phyloP scores from a whole-genome alignment of 1,140 invertebrate genomes.

The Rhagoletis pomonella region DNA sequence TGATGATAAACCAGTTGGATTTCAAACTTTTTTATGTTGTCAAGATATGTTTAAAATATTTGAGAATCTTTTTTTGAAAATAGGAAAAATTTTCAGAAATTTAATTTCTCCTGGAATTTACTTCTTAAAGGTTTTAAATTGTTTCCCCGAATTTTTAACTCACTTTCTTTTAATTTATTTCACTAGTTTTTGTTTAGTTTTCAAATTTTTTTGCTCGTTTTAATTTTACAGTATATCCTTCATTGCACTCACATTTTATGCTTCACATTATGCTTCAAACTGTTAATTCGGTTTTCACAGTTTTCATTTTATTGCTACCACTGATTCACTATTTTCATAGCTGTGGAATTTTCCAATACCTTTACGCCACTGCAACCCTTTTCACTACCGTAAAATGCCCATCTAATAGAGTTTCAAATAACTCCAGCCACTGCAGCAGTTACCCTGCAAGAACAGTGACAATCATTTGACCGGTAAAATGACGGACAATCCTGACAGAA shows the following conservation, averaged over 20 bases:
- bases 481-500: too few species aligned
- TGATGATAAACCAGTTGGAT: too few species aligned
- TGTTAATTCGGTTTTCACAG: background rate
- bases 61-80: too few species aligned
- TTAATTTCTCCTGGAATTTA: too few species aligned
- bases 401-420: background rate
- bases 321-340: background rate
- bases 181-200: background rate
- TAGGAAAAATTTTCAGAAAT: too few species aligned
- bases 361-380: background rate
- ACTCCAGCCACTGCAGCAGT: constrained; percentile 3
- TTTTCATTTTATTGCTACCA: background rate
- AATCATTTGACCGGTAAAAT: too few species aligned
- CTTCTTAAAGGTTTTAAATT: too few species aligned
- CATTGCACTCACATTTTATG: background rate
- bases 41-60: too few species aligned
- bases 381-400: background rate
- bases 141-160: too few species aligned
- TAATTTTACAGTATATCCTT: background rate
- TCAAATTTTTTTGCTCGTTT: background rate
- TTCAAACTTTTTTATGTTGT: too few species aligned
- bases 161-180: too few species aligned
- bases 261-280: background rate
- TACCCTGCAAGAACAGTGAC: too few species aligned
- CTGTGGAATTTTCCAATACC: constrained; percentile 23